Conservation (phyloP, 2,888 invertebrate species). For the Conomelus anceps region DNA sequence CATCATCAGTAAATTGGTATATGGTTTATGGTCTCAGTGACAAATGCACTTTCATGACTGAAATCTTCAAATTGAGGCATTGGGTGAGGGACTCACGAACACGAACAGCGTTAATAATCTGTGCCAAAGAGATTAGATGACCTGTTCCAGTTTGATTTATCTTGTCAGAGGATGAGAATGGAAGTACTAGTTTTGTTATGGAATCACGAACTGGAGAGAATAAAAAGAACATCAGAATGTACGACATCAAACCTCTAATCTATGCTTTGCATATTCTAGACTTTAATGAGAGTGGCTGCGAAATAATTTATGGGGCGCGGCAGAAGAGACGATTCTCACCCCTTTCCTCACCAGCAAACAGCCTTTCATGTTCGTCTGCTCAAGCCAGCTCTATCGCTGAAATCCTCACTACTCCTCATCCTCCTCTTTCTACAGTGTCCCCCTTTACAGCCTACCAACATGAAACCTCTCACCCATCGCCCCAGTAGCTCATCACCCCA, state of each 20-base stretch:
- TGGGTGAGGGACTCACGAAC: neutral
- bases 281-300: neutral
- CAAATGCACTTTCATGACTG: neutral
- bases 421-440: neutral
- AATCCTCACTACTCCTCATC: neutral
- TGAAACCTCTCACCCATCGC: too few species aligned
- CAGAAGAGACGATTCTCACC: neutral
- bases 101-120: neutral
- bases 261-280: neutral
- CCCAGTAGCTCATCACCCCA: neutral
- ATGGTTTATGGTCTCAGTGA: neutral
- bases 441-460: neutral
- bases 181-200: neutral
- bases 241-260: neutral
- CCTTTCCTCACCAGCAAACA: neutral
- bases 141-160: neutral
- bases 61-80: neutral
- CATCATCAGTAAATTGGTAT: neutral
- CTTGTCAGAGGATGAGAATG: neutral
- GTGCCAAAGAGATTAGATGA: neutral
- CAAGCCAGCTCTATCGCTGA: neutral
- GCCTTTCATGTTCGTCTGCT: neutral
- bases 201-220: neutral
- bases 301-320: neutral
- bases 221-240: neutral